phyloP scores from a whole-genome alignment of 2,113 vertebrate genomes.

The Leucopsar rothschildi region DNA sequence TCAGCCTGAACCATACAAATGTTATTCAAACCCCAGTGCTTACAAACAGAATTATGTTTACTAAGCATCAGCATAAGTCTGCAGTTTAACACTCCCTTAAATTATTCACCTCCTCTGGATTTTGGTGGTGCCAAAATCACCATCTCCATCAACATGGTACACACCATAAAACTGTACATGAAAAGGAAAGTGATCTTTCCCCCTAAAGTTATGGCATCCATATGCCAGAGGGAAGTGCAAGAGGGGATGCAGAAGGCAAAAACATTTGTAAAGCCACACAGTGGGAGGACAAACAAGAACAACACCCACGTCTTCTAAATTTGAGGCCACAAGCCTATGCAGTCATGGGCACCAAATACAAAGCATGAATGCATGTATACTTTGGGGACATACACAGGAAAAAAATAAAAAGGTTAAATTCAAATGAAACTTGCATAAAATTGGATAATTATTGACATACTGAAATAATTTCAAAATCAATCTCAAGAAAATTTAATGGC shows the following conservation, averaged over 20 bases:
- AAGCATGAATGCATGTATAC: background rate
- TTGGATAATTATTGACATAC: background rate
- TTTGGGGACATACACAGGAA: background rate
- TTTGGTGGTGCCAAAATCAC: background rate
- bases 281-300: background rate
- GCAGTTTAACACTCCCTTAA: background rate
- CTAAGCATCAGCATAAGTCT: background rate
- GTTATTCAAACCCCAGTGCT: background rate
- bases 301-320: background rate
- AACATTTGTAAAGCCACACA: background rate
- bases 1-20: background rate
- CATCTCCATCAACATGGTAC: background rate
- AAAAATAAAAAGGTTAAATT: background rate
- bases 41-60: background rate
- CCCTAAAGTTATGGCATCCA: background rate
- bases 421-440: background rate
- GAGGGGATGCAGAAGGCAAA: background rate
- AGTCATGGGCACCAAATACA: background rate
- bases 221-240: background rate
- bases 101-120: background rate
- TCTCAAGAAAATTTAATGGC: background rate
- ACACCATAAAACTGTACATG: background rate
- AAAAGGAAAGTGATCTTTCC: background rate
- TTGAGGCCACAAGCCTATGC: background rate
- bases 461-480: constrained; percentile 10